Base-by-base conservation (phyloP, 2,888 invertebrate genomes). In the Caenorhabditis sulstoni region DNA sequence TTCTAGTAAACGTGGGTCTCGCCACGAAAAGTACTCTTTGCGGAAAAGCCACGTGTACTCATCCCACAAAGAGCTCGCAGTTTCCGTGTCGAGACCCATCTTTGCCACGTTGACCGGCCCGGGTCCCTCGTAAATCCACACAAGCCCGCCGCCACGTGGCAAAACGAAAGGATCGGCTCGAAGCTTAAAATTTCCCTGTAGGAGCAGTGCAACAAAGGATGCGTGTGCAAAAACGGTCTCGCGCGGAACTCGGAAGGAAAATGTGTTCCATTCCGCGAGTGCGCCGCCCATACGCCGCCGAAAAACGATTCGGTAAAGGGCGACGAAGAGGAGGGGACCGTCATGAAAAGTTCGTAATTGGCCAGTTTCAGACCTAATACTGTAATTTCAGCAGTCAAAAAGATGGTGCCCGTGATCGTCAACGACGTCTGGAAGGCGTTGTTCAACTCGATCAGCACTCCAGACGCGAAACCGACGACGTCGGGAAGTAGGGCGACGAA, bases 321-420 rank as follows among this genome's bases (percentile, higher is more conserved):
- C 18, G 68, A 67, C 0, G 70, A 75, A 35, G 75, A 80, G 9
- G 80, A 80, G 22, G 75, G 75, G 45, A 71, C 80, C 37, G 80
- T 80, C 4, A 80, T 80, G 80, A 75, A 75, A 45, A 80, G 80
- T 80, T 3, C 4, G 59, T 44, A n/a, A n/a, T n/a, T n/a, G n/a
- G n/a, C n/a, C n/a, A n/a, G n/a, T n/a, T 47, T 20, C 18, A 45
- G 23, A 9, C 39, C 41, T 22, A n/a, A n/a, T n/a, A n/a, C 8
- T 37, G 11, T 16, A 8, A n/a, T 66, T 80, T 71, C 66, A 82
- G 82, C 78, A 16, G 73, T 82, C n/a, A 78, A 79, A 41, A 81
- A 79, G 53, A 82, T 82, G 79, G 78, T 82, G 3, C 82, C 82
- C 1, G 71, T 82, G 12, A 80, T 82, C 23, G 75, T 82, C n/a